Evolutionary conservation across 2,797 vertebrate genomes (phyloP), one percentile per base, ranked within the genome.

Genomic region (Darevskia mixta): DNA sequence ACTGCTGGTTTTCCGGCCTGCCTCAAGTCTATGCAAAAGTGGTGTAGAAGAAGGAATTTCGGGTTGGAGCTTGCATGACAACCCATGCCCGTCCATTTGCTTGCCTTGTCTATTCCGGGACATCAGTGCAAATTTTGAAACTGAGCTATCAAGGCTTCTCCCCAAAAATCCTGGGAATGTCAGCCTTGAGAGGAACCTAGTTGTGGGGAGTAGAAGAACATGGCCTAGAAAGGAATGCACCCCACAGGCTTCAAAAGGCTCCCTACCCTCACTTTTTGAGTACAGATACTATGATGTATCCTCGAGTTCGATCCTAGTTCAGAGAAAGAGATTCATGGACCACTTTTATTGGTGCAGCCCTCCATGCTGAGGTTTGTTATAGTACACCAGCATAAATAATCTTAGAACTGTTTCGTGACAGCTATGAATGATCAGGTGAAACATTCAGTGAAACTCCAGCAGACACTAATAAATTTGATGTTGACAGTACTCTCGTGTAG

Each of bases 371-470:
- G 43, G 10, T 58, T 23, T 32, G 41, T 20, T 79, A 4, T 55
- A 49, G 8, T 61, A 9, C 9, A 87, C 10, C 61, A 58, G 17
- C 38, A 18, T 75, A 64, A 75, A 13, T 64, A 64, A 64, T 5
- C 35, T 73, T 32, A 8, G 20, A 73, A 73, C 81, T 43, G 8
- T 43, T 84, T 71, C 8, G 17, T 88, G 43, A 11, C 38, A 83
- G 1, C 64, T 83, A 35, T 66, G 67, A 43, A 35, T 80, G 23
- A 11, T 13, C 13, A 83, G 67, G 43, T 80, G 72, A 88, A 75
- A 88, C 49, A 45, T 90, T 89, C 92, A 89, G 91, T 94, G 91
- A 91, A 86, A 89, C 79, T 25, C 45, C 75, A 71, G 71, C 73
- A 87, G 80, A 43, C 81, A 29, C 25, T 45, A 69, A 10, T 13